These are phyloP conservation scores for Laupala kohalensis DNA, from an alignment of 1,140 invertebrate species.

Conservation along the genomic window DNA sequence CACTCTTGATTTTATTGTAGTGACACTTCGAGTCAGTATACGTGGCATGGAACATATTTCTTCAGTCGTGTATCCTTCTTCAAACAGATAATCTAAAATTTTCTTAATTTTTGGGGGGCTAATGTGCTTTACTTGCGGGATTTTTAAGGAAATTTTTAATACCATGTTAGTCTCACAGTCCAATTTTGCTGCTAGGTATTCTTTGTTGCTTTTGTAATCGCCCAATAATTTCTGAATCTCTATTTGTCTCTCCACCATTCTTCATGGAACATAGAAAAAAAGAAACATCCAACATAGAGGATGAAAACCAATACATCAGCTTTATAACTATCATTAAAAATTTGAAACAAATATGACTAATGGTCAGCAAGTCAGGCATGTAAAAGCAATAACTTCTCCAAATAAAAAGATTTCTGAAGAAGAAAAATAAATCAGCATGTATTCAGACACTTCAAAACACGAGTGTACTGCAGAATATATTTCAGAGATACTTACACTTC, in stretches of 20 bases:
- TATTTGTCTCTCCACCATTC: constrained; percentile 28
- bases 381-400: too few species aligned
- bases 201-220: constrained; percentile 19
- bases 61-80: constrained; percentile 28
- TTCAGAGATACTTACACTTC: too few species aligned
- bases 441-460: too few species aligned
- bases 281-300: background rate
- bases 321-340: too few species aligned
- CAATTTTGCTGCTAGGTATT: constrained; percentile 33
- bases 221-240: constrained; percentile 33
- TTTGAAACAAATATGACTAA: too few species aligned
- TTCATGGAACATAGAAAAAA: too few species aligned
- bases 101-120: constrained; percentile 34
- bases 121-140: constrained; percentile 31
- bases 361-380: too few species aligned
- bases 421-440: too few species aligned
- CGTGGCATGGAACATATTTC: constrained; percentile 34
- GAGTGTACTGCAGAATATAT: too few species aligned
- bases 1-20: constrained; percentile 32
- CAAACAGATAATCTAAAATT: constrained; percentile 35
- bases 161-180: constrained; percentile 26
- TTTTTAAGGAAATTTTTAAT: constrained; percentile 27
- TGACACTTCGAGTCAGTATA: constrained; percentile 34
- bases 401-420: too few species aligned
- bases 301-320: too few species aligned